Conservation (phyloP, 2,113 vertebrate genomes). For the Centrocercus urophasianus region DNA sequence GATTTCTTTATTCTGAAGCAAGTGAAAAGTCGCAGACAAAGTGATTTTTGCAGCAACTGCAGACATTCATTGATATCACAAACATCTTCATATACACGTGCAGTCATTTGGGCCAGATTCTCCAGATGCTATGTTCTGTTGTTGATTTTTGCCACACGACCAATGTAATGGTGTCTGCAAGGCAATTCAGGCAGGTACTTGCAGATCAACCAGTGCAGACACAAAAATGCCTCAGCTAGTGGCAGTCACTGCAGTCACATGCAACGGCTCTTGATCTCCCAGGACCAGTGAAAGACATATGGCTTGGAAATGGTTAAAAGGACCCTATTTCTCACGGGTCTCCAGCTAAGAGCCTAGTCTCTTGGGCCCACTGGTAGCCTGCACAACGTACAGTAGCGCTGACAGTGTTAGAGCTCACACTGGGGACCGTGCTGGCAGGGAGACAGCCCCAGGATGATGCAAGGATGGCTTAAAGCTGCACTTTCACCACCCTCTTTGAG, state of each 20-base stretch:
- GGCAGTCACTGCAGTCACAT: not conserved
- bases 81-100: constrained; percentile 13
- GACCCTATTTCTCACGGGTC: not conserved
- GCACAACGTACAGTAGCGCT: constrained; percentile 46
- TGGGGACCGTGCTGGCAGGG: constrained; percentile 8
- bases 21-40: constrained; percentile 39
- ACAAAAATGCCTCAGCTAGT: not conserved
- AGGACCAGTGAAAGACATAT: not conserved
- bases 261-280: not conserved
- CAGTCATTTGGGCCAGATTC: not conserved
- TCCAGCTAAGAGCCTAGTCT: not conserved
- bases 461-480: constrained; percentile 49
- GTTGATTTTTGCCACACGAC: not conserved
- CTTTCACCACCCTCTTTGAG: constrained; percentile 48
- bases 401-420: constrained; percentile 36
- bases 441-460: constrained; percentile 36
- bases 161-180: not conserved
- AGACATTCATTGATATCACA: not conserved
- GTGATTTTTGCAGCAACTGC: not conserved
- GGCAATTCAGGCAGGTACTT: constrained; percentile 17
- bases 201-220: not conserved
- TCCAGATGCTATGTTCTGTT: not conserved
- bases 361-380: not conserved
- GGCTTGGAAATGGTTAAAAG: not conserved
- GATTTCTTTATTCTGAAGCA: constrained; percentile 45